phyloP scores from a whole-genome alignment of 2,797 vertebrate species.

The Taeniopygia guttata region DNA sequence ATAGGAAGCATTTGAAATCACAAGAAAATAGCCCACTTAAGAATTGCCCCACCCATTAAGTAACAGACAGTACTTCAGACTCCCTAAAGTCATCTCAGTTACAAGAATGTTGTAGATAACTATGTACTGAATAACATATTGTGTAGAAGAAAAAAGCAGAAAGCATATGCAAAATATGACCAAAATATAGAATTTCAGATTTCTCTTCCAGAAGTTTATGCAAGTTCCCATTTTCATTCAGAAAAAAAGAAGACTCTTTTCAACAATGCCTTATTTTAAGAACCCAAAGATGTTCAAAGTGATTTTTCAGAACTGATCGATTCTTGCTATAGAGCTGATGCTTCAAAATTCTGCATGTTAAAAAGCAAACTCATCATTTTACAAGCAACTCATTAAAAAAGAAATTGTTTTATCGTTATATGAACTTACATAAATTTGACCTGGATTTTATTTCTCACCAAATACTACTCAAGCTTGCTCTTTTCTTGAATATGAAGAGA shows the following conservation, averaged over 20 bases:
- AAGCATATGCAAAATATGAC: not conserved
- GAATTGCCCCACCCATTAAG: not conserved
- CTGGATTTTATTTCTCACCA: constrained; percentile 5
- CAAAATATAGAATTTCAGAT: not conserved
- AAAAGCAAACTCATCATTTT: constrained; percentile 32
- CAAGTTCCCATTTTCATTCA: not conserved
- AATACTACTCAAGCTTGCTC: not conserved
- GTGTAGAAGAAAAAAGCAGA: not conserved
- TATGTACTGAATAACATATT: not conserved
- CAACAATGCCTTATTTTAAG: not conserved
- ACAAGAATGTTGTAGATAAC: not conserved
- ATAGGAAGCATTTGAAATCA: constrained; percentile 14
- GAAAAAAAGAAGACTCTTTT: not conserved
- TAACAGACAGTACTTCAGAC: not conserved
- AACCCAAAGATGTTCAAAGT: not conserved
- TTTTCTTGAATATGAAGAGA: not conserved
- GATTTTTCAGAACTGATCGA: constrained; percentile 11
- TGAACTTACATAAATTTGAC: constrained; percentile 9
- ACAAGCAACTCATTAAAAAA: constrained; percentile 31
- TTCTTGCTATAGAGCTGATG: not conserved
- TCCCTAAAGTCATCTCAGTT: not conserved
- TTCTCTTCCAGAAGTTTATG: not conserved
- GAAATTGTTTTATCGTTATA: constrained; percentile 11
- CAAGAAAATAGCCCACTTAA: not conserved
- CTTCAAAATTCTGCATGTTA: not conserved